Base-by-base conservation (phyloP, 2,113 vertebrate genomes). In the Struthio camelus region DNA sequence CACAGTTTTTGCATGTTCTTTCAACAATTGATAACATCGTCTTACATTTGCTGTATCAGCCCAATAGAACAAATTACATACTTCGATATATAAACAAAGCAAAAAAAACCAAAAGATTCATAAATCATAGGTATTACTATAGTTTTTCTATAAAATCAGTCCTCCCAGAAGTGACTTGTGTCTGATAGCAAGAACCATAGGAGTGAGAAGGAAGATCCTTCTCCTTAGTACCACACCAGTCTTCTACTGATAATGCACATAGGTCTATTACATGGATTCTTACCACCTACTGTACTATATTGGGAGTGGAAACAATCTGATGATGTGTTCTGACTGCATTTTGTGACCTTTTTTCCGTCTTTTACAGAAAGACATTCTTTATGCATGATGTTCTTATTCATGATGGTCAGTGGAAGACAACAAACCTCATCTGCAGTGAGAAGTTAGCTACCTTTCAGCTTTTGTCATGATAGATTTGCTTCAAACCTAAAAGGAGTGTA, bases 221-320 rank as follows among this genome's bases (percentile, higher is more conserved):
- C 30, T 58, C 16, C 4, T 75, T 17, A 18, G 3, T 61, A 67
- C 13, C 71, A 17, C 1, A 56, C 20, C n/a, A 22, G 65, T 6
- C 3, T 65, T 79, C 51, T 84, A 36, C 6, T 64, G 42, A 27
- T 18, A 69, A 77, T 25, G 6, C 15, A 76, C 61, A 54, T 42
- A 66, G 23, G 36, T 38, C 25, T 27, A 36, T 65, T 13, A 38
- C 24, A 64, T 38, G n/a, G 12, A 38, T 66, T 66, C 38, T 66
- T 42, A 66, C 15, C 5, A 34, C 1, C 0, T n/a, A 4, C 25
- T 38, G 3, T 42, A 34, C 3, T 42, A 2, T 56, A 3, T 36
- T 14, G 4, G 3, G 17, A 81, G 38, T 6, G 1, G 17, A 20
- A 15, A 42, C 3, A 72, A 78, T 71, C 2, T 54, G 11, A 22